Conservation (phyloP, 2,888 invertebrate genomes). For the Panzeria rudis region DNA sequence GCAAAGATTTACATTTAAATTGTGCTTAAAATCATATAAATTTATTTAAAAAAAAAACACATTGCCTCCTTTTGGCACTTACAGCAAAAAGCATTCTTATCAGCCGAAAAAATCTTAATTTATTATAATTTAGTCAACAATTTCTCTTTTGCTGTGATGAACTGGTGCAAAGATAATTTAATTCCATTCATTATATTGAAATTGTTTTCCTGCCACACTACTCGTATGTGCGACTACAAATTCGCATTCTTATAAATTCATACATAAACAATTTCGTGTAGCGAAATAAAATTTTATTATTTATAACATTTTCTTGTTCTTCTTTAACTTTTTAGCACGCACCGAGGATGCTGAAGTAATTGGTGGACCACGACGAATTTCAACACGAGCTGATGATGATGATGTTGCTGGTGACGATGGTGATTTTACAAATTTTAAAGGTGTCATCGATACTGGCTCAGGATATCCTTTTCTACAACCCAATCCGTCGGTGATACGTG, state of each 20-base stretch:
- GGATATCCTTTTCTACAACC: constrained; percentile 81
- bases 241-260: neutral
- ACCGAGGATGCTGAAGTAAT: constrained; percentile 81
- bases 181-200: neutral
- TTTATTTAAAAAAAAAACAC: too few species aligned
- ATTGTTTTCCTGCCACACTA: constrained; percentile 18
- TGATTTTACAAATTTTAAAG: constrained; percentile 80
- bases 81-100: neutral
- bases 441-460: constrained; percentile 81
- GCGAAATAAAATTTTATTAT: constrained; percentile 47
- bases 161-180: constrained; percentile 51
- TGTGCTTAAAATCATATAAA: too few species aligned
- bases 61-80: neutral
- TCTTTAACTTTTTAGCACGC: constrained; percentile 76
- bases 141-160: constrained; percentile 35
- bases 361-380: constrained; percentile 75
- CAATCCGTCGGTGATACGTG: constrained; percentile 77
- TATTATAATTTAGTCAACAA: constrained; percentile 57
- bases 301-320: constrained; percentile 37
- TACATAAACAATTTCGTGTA: constrained; percentile 6
- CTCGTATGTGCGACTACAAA: neutral
- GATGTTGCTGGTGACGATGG: constrained; percentile 73
- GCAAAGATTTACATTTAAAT: neutral
- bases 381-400: constrained; percentile 69
- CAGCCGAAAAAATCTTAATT: constrained; percentile 39